phyloP scores from a whole-genome alignment of 1,140 invertebrate species.

The Trachelipus rathkii region DNA sequence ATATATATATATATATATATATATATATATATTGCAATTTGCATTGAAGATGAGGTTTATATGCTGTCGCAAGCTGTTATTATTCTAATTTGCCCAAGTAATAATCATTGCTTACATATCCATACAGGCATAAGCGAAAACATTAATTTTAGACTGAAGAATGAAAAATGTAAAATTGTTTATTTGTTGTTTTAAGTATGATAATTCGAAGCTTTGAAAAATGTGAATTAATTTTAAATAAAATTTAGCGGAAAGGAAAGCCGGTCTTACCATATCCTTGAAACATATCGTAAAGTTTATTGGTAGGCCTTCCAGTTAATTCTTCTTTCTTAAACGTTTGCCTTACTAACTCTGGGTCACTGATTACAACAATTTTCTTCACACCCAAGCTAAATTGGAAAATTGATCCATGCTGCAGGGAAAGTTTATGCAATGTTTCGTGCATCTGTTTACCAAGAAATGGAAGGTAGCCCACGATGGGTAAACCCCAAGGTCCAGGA shows the following conservation, averaged over 20 bases:
- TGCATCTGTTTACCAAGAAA: slow-evolving; percentile 72
- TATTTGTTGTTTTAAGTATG: too few relatives aligned
- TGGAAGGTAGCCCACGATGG: slow-evolving; percentile 73
- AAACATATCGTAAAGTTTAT: slow-evolving; percentile 73
- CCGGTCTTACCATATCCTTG: slow-evolving; percentile 77
- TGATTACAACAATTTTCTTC: slow-evolving; percentile 75
- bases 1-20: too few relatives aligned
- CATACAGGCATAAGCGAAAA: too few relatives aligned
- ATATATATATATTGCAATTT: too few relatives aligned
- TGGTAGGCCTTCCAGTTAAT: slow-evolving; percentile 77
- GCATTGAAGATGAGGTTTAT: too few relatives aligned
- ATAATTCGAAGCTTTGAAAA: too few relatives aligned
- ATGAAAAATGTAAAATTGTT: too few relatives aligned
- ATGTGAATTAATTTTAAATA: too few relatives aligned
- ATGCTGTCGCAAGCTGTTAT: too few relatives aligned
- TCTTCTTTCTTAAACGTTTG: slow-evolving; percentile 77
- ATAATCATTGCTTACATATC: too few relatives aligned
- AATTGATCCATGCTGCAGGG: slow-evolving; percentile 71
- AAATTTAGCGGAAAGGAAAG: neutral
- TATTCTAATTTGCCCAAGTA: too few relatives aligned
- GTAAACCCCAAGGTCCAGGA: slow-evolving; percentile 78
- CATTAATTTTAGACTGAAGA: too few relatives aligned
- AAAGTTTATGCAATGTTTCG: slow-evolving; percentile 67
- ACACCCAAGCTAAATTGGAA: slow-evolving; percentile 75
- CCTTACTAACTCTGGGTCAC: slow-evolving; percentile 75